A percentile compares a stretch with the other conserved stretches of the same genome.
Evolutionary conservation across 2,797 vertebrate species (phyloP).

Genomic region (Myiotriccus ornatus): DNA sequence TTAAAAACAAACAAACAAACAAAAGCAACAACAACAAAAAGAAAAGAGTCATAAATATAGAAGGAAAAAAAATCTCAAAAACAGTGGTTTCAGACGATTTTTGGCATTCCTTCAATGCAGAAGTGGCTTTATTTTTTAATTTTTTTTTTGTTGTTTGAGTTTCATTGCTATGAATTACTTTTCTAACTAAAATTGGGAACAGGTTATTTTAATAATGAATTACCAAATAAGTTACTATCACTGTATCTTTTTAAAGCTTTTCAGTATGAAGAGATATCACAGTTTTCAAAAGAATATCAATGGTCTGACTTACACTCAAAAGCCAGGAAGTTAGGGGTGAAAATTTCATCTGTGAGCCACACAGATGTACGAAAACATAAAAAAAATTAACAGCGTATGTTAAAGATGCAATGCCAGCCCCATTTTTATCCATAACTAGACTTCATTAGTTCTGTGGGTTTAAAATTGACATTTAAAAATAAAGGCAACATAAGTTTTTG

Average conservation of each 20-base stretch:
- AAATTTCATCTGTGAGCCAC: slow-evolving; percentile 46
- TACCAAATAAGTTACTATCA: background rate
- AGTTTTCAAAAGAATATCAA: slow-evolving; percentile 28
- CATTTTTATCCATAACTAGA: slow-evolving; percentile 27
- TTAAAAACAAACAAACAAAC: background rate
- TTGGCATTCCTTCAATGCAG: background rate
- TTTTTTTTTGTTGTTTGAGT: background rate
- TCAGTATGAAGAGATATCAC: background rate
- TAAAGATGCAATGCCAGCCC: slow-evolving; percentile 22
- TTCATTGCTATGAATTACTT: background rate
- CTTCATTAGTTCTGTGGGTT: slow-evolving; percentile 42
- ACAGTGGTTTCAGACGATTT: background rate
- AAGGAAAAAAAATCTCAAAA: background rate
- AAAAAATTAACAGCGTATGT: slow-evolving; percentile 46
- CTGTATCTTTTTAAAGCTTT: background rate
- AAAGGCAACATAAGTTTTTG: slow-evolving; percentile 4
- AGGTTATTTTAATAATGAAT: slow-evolving; percentile 20
- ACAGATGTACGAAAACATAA: slow-evolving; percentile 22
- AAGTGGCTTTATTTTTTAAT: background rate
- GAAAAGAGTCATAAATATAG: background rate
- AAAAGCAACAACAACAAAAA: background rate
- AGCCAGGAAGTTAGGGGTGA: background rate
- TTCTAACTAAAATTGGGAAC: background rate
- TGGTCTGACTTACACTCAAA: background rate
- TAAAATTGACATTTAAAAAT: slow-evolving; percentile 46